phyloP scores from a whole-genome alignment of 2,888 invertebrate species.

The Leptinotarsa juncta region DNA sequence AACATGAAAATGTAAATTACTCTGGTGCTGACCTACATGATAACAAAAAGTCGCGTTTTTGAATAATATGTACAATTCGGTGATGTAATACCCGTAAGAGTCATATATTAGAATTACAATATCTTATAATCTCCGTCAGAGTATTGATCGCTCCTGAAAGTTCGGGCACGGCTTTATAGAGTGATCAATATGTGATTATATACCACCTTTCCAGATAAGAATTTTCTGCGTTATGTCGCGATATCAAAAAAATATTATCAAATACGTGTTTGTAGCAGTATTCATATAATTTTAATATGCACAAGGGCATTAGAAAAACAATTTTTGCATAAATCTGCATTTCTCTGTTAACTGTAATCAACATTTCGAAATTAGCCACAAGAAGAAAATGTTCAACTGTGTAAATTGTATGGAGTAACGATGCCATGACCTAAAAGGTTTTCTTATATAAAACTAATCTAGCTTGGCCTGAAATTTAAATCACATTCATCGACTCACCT shows the following conservation, averaged over 20 bases:
- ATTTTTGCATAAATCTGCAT: neutral
- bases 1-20: constrained; percentile 32
- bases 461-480: no score
- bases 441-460: no score
- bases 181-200: constrained; percentile 50
- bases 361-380: no score
- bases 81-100: constrained; percentile 19
- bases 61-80: no score
- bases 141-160: constrained; percentile 46
- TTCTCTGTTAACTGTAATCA: no score
- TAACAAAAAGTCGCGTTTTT: neutral
- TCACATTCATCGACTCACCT: no score
- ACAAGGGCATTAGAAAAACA: neutral
- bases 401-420: no score
- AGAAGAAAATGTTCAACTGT: no score
- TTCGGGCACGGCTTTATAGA: constrained; percentile 32
- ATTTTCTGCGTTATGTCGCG: constrained; percentile 32
- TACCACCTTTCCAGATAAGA: constrained; percentile 45
- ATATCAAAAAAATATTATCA: constrained; percentile 25
- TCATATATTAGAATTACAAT: constrained; percentile 33
- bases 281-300: constrained; percentile 3
- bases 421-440: no score
- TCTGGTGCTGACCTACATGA: constrained; percentile 1
- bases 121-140: constrained; percentile 32
- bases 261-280: constrained; percentile 16